Evolutionary conservation across 1,140 invertebrate species (phyloP), one percentile per base, ranked within the genome.

Genomic region (Parapsyche elsis): DNA sequence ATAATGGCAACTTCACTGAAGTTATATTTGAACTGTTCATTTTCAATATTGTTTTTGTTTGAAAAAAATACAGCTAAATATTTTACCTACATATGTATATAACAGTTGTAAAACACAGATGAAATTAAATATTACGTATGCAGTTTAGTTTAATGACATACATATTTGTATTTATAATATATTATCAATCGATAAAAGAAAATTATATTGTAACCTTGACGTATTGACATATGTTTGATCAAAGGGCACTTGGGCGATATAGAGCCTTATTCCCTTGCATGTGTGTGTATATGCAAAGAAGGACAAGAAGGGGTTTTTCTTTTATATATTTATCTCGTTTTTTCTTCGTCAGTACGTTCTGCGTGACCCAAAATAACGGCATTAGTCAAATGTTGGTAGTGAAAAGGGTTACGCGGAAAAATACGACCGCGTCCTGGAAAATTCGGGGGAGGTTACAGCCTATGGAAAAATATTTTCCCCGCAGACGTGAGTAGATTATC

Each of bases 371-470:
- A 70, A 77, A 81, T 81, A 81, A 81, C 76, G 71, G 74, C 76
- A 81, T 81, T 81, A 81, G 80, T 76, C 80, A 77, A 81, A 81
- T 81, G 53, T 77, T 81, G 64, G 45, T 53, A 44, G 45, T 46
- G 61, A 64, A 77, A 81, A 76, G 80, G 74, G 78, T 80, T 61
- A 45, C n/a, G n/a, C 30, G 61, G 12, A 64, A 80, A 76, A 73
- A 59, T 70, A 64, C 61, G 24, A 23, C 5, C 61, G 61, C 61
- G 49, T 21, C 21, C 19, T 2, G 24, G 21, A 67, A 38, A 45
- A 9, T 23, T 5, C 2, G 38, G 38, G 24, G n/a, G 12, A 38
- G 70, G 38, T n/a, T 70, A 19, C 23, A n/a, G 64, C 64, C n/a
- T 4, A n/a, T 26, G 64, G 24, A 71, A 71, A 71, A 71, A 71